Evolutionary conservation across 2,888 invertebrate species (phyloP).

Genomic region (Ophion obscuratus): DNA sequence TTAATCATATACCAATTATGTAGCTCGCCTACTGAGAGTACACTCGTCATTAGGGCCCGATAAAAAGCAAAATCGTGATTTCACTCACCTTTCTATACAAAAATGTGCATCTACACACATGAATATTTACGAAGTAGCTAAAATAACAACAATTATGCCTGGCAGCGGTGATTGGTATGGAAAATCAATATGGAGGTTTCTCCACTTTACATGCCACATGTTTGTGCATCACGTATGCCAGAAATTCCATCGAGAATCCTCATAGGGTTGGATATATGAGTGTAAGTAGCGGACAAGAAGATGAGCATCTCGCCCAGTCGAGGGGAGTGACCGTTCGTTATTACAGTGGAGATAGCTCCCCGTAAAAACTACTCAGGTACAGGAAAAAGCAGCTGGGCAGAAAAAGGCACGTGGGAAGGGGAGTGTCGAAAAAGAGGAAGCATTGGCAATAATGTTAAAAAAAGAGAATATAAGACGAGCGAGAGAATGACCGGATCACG

Average conservation of each 20-base stretch:
- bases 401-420: not conserved
- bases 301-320: not conserved
- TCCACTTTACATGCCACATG: not conserved
- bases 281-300: constrained; percentile 12
- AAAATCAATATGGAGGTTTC: constrained; percentile 62
- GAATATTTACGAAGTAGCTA: constrained; percentile 35
- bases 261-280: constrained; percentile 13
- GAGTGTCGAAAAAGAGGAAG: constrained; percentile 16
- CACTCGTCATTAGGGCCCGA: too few species aligned
- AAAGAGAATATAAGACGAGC: not conserved
- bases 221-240: constrained; percentile 31
- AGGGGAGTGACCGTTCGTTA: constrained; percentile 22
- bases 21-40: too few species aligned
- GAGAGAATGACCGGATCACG: not conserved
- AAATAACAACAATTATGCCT: too few species aligned
- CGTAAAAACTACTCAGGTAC: constrained; percentile 59
- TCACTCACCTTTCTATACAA: too few species aligned
- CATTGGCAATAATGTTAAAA: constrained; percentile 45
- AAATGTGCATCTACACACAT: not conserved
- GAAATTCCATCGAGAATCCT: constrained; percentile 19
- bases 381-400: constrained; percentile 34
- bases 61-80: too few species aligned
- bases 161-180: constrained; percentile 70
- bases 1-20: too few species aligned
- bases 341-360: constrained; percentile 46